Base-by-base conservation (phyloP, 2,113 vertebrate species). In the Perca fluviatilis region DNA sequence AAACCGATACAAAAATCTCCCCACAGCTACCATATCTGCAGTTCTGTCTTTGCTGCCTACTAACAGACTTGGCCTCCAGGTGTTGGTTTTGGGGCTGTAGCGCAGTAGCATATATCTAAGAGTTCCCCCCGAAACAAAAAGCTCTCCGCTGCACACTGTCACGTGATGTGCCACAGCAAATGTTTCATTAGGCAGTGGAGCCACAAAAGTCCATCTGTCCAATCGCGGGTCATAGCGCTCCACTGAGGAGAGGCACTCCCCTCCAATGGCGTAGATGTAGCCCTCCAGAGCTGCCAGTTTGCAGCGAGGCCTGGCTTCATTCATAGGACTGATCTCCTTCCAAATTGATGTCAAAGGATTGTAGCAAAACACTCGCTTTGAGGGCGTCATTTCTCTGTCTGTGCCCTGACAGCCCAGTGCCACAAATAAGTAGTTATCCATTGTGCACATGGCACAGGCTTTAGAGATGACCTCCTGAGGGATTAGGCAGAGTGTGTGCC, bases 371-470 rank as follows among this genome's bases (percentile, higher is more conserved):
- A 98, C 97, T 0, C 93, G 95, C 72, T 93, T 96, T 78, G 97
- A 98, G 1, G 97, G 96, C 30, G 81, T 94, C 82, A 92, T 92
- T 1, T 56, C 80, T 49, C 19, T 68, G 33, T 94, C 93, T 0
- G 14, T 12, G 6, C 96, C 94, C 86, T 96, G 93, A 10, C 97
- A 98, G 43, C 97, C 98, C 0, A 96, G 94, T n/a, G 95, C 96
- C 70, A 99, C 87, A 0, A 99, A 99, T 58, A 99, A 94, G 80
- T 99, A 99, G 88, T 99, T 99, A 92, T 98, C 98, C 95, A 99
- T 96, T 21, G 95, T 96, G 82, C 97, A 97, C 91, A 96, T 50
- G 33, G 98, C 95, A 0, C 96, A 96, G 0, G 97, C 97, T 67
- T 84, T 87, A 79, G 97, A 97, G 78, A 96, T 88, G 4, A 95